phyloP scores from a whole-genome alignment of 2,113 vertebrate species.

The Catharus minimus region DNA sequence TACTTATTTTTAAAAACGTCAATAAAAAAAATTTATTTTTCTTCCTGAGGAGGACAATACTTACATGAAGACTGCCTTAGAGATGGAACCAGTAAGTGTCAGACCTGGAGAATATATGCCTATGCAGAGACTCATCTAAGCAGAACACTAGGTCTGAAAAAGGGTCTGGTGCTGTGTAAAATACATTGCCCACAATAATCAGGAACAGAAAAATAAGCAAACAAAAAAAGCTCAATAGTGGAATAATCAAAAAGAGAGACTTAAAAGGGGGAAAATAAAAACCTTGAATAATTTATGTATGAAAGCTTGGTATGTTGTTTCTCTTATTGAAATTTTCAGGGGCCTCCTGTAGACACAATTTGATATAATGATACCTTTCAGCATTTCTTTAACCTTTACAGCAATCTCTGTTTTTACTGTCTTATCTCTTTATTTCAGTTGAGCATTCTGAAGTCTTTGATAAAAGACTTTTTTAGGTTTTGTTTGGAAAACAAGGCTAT shows the following conservation, averaged over 20 bases:
- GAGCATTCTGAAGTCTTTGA: background rate
- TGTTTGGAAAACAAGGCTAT: background rate
- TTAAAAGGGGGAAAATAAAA: background rate
- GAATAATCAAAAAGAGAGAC: too few species aligned
- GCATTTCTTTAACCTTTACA: background rate
- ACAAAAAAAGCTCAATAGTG: accelerated
- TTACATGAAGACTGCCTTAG: background rate
- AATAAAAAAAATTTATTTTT: background rate
- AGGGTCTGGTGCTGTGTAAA: accelerated
- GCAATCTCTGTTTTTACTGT: background rate
- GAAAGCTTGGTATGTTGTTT: background rate
- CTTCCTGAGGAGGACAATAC: background rate
- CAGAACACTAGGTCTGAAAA: background rate
- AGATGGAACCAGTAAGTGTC: background rate
- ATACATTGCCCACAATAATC: background rate
- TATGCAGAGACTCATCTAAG: background rate
- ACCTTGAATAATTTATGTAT: background rate
- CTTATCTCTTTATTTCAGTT: background rate
- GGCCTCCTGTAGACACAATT: background rate
- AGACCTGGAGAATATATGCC: background rate
- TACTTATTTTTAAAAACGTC: background rate
- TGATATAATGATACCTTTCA: background rate
- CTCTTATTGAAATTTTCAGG: background rate
- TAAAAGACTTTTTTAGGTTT: background rate
- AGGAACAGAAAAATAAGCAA: background rate